phyloP scores from a whole-genome alignment of 2,797 vertebrate genomes.

The Lepus oiostolus region DNA sequence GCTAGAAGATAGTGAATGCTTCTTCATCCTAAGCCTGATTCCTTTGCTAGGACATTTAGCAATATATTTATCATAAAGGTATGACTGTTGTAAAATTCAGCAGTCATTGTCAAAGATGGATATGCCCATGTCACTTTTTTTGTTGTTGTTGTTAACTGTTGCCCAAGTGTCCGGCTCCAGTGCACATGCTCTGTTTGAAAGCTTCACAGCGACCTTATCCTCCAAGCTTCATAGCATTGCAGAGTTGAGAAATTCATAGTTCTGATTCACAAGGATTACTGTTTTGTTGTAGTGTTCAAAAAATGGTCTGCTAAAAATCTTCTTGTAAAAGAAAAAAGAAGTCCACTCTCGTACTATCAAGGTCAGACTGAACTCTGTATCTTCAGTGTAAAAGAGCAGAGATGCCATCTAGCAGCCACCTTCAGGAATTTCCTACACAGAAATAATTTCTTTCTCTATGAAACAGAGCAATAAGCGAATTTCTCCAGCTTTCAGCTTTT shows the following conservation, averaged over 20 bases:
- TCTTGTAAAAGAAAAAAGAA: conserved; percentile 51
- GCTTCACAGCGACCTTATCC: not conserved
- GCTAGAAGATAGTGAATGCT: not conserved
- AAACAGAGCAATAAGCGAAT: conserved; percentile 57
- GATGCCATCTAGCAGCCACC: conserved; percentile 89
- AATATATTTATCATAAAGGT: not conserved
- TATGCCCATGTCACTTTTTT: not conserved
- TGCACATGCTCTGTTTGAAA: conserved; percentile 19
- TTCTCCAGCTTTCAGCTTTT: conserved; percentile 50
- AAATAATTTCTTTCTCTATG: conserved; percentile 61
- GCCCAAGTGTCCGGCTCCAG: not conserved
- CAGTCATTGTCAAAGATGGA: not conserved
- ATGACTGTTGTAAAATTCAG: not conserved
- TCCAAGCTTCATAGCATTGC: not conserved
- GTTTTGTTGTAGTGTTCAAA: conserved; percentile 66
- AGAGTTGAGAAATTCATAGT: conserved; percentile 14
- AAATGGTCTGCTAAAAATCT: conserved; percentile 63
- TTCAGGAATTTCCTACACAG: conserved; percentile 81
- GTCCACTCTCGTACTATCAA: conserved; percentile 73
- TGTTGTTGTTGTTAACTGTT: not conserved
- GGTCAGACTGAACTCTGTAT: conserved; percentile 80
- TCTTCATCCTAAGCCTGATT: not conserved
- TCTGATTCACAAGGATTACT: conserved; percentile 39
- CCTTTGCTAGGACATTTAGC: not conserved
- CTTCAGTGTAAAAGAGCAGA: conserved; percentile 86